A percentile compares a stretch with the other conserved stretches of the same genome.
Evolutionary conservation across 2,888 invertebrate genomes (phyloP).

Genomic region (Tetragonula carbonaria): DNA sequence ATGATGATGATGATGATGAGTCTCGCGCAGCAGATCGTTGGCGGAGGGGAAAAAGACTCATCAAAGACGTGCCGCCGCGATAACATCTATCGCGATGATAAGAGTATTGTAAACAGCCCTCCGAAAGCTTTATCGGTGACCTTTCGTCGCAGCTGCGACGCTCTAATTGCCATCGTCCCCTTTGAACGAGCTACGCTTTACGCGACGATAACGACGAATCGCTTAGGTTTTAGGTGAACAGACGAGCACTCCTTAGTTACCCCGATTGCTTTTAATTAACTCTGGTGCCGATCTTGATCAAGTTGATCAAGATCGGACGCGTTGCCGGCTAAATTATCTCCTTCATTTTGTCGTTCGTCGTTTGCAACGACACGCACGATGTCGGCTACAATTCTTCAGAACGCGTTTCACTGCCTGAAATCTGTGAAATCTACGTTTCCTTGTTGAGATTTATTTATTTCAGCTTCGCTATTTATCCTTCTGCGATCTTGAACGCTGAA

Average conservation of each 20-base stretch:
- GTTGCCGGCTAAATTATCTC: not conserved
- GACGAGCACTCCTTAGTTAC: slow-evolving; percentile 3
- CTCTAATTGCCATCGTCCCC: slow-evolving; percentile 32
- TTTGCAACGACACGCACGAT: too few species aligned
- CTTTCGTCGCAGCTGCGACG: slow-evolving; percentile 26
- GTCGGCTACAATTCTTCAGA: too few species aligned
- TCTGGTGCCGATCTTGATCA: not conserved
- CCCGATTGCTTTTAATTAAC: slow-evolving; percentile 34
- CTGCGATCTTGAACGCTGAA: not conserved
- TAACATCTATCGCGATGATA: slow-evolving; percentile 43
- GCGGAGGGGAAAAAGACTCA: slow-evolving; percentile 12
- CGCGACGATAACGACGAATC: slow-evolving; percentile 9
- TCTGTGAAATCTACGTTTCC: too few species aligned
- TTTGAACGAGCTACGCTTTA: slow-evolving; percentile 21
- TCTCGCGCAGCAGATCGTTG: slow-evolving; percentile 28
- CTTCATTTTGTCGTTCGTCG: not conserved
- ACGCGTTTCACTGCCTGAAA: too few species aligned
- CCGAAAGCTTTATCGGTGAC: slow-evolving; percentile 49
- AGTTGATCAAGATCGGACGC: not conserved
- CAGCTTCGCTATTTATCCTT: not conserved
- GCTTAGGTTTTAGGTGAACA: slow-evolving; percentile 19
- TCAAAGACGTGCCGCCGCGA: slow-evolving; percentile 55
- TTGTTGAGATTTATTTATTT: not conserved
- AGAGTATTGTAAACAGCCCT: slow-evolving; percentile 43
- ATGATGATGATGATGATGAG: not conserved